These are phyloP conservation scores for Xestoiulus laeticollis DNA, from an alignment of 2,888 invertebrate genomes.

Conservation along the genomic window DNA sequence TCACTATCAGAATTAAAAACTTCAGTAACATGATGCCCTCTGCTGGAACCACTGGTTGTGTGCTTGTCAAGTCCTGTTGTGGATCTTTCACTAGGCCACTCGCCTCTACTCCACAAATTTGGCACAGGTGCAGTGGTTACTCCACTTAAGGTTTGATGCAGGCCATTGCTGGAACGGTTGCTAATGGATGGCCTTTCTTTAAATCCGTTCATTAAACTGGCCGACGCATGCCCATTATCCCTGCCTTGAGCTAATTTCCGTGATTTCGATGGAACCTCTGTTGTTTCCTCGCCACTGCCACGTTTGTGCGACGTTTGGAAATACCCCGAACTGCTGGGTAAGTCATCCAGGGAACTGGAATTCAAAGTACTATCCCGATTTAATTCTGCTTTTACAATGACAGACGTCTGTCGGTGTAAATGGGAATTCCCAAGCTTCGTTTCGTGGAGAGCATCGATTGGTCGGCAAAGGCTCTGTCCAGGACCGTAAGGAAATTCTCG, in stretches of 20 bases:
- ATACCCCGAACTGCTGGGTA: background rate
- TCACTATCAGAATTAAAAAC: slow-evolving; percentile 50
- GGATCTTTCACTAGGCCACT: background rate
- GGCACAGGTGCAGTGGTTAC: background rate
- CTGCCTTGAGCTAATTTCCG: background rate
- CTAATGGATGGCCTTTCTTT: background rate
- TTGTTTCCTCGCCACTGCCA: background rate
- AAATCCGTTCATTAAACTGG: background rate
- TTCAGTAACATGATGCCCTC: background rate
- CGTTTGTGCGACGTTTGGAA: slow-evolving; percentile 4
- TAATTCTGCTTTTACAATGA: slow-evolving; percentile 42
- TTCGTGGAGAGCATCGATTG: background rate
- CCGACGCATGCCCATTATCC: background rate
- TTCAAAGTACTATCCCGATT: background rate
- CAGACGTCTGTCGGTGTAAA: background rate
- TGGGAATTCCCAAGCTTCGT: background rate
- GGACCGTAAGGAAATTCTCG: background rate
- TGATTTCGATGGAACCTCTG: background rate
- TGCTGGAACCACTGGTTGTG: background rate
- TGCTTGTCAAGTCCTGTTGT: background rate
- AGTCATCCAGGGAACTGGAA: background rate
- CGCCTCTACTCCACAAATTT: background rate
- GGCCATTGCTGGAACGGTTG: background rate
- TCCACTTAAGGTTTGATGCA: background rate
- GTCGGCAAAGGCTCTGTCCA: background rate